phyloP scores from a whole-genome alignment of 2,113 vertebrate species.

The Rhinoptilus africanus region DNA sequence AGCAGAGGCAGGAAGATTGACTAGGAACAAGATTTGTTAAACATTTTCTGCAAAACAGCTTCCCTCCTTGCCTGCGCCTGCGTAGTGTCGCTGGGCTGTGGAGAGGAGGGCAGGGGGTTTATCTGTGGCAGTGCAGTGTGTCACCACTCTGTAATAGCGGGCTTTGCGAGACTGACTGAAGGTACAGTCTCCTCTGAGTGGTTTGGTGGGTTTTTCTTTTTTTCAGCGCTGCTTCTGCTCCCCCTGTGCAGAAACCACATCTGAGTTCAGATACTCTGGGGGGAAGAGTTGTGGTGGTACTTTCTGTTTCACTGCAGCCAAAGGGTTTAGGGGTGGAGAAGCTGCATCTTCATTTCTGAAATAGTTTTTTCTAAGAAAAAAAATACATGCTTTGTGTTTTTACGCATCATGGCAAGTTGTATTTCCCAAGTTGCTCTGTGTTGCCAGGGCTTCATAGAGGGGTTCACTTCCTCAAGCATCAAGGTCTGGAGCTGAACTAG shows the following conservation, averaged over 20 bases:
- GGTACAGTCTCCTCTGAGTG: background rate
- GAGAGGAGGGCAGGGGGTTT: background rate
- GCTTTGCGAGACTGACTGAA: background rate
- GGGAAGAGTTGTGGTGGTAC: background rate
- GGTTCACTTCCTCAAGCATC: background rate
- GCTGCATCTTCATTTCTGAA: background rate
- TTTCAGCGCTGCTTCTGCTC: background rate
- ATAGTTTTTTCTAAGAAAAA: background rate
- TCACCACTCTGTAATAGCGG: background rate
- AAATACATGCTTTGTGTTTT: background rate
- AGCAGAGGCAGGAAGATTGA: background rate
- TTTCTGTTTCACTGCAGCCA: background rate
- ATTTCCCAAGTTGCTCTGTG: background rate
- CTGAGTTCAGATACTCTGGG: background rate
- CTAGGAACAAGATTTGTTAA: background rate
- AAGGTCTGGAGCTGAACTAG: background rate
- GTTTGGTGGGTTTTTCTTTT: background rate
- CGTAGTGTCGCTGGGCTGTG: background rate
- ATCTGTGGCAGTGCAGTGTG: fast-evolving
- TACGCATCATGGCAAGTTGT: background rate
- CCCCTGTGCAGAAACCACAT: background rate
- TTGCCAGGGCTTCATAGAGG: background rate
- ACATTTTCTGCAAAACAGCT: background rate
- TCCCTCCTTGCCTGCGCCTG: background rate
- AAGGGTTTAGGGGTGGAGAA: background rate